Evolutionary conservation across 2,888 invertebrate species (phyloP).

Genomic region (Lissocephala sabroskyi): DNA sequence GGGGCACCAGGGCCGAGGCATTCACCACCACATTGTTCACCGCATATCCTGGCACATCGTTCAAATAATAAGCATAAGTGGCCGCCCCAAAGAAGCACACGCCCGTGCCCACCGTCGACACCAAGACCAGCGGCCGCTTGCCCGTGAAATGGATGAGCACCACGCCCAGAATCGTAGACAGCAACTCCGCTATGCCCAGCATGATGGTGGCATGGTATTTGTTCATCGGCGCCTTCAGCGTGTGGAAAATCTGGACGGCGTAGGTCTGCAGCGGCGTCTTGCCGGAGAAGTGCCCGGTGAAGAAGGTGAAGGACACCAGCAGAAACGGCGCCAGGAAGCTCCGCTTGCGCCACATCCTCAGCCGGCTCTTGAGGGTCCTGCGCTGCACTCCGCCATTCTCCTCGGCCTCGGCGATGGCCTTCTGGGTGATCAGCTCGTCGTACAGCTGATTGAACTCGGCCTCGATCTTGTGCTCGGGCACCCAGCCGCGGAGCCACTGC

Average conservation of each 20-base stretch:
- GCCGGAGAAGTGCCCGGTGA: slow-evolving; percentile 83
- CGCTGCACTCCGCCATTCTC: slow-evolving; percentile 40
- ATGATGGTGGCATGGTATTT: slow-evolving; percentile 84
- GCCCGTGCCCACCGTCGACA: slow-evolving; percentile 80
- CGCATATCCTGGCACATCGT: slow-evolving; percentile 70
- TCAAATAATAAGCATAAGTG: slow-evolving; percentile 70
- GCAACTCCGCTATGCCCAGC: slow-evolving; percentile 80
- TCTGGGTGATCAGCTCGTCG: slow-evolving; percentile 65
- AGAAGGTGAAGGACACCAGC: slow-evolving; percentile 79
- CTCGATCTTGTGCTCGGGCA: slow-evolving; percentile 76
- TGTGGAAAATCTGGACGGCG: slow-evolving; percentile 82
- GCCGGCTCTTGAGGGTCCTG: slow-evolving; percentile 39
- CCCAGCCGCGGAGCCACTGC: slow-evolving; percentile 88
- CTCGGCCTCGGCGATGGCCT: slow-evolving; percentile 51
- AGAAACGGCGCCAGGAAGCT: slow-evolving; percentile 81
- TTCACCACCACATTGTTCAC: slow-evolving; percentile 71
- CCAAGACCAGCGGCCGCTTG: slow-evolving; percentile 79
- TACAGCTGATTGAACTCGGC: slow-evolving; percentile 69
- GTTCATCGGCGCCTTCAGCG: slow-evolving; percentile 81
- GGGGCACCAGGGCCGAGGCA: slow-evolving; percentile 66
- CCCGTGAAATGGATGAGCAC: slow-evolving; percentile 81
- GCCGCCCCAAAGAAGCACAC: slow-evolving; percentile 76
- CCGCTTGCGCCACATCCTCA: slow-evolving; percentile 74
- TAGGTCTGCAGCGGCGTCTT: slow-evolving; percentile 83
- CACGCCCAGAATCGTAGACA: slow-evolving; percentile 80